Evolutionary conservation across 2,888 invertebrate genomes (phyloP).

Genomic region (Cynaeus angustus): DNA sequence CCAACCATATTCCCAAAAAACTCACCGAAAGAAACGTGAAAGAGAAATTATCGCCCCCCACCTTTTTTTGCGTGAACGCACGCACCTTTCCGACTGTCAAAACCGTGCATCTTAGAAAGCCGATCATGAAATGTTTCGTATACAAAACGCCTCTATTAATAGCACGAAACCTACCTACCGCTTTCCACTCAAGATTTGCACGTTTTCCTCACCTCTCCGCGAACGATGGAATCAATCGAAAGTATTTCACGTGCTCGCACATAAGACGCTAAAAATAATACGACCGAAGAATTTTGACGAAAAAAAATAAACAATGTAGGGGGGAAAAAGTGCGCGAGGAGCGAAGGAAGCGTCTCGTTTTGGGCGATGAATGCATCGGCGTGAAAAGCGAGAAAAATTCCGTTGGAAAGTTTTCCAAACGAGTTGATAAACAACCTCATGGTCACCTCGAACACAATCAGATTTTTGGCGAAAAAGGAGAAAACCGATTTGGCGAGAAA

Average conservation of each 20-base stretch:
- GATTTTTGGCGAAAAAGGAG: background rate
- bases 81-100: constrained; percentile 3
- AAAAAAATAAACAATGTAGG: background rate
- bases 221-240: constrained; percentile 33
- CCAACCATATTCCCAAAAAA: too few species aligned
- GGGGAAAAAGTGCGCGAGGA: too few species aligned
- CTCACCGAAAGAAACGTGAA: too few species aligned
- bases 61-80: constrained; percentile 6
- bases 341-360: background rate
- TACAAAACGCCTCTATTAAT: constrained; percentile 26
- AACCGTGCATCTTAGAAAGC: constrained; percentile 12
- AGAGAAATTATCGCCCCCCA: too few species aligned
- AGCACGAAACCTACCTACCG: constrained; percentile 7
- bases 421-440: constrained; percentile 38
- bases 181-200: constrained; percentile 35
- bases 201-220: constrained; percentile 21
- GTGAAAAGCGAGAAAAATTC: constrained; percentile 35
- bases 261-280: constrained; percentile 20
- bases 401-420: constrained; percentile 34
- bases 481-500: background rate
- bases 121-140: constrained; percentile 14
- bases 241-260: constrained; percentile 35
- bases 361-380: background rate
- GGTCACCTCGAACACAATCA: constrained; percentile 35
- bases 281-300: constrained; percentile 2